Evolutionary conservation across 23 tunicate species (phyloP).

Genomic region (Trididemnum nubilum): DNA sequence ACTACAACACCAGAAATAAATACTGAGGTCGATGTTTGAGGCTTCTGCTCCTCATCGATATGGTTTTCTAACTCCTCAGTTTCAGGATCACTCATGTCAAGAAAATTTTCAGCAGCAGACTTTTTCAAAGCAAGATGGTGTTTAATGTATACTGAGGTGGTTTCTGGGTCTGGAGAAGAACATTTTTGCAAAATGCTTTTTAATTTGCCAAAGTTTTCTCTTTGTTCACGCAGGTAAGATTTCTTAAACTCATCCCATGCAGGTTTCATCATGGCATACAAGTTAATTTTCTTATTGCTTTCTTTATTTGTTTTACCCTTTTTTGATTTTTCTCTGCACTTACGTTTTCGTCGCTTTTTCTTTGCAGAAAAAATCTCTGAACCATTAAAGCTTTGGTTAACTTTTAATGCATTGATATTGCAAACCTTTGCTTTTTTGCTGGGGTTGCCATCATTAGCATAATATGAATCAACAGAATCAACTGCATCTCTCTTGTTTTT

Average conservation of each 20-base stretch:
- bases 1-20: slow-evolving; percentile 78
- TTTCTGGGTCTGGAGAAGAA: slow-evolving; percentile 19
- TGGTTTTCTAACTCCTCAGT: not conserved
- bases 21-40: slow-evolving; percentile 30
- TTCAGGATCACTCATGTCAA: slow-evolving; percentile 25
- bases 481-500: not conserved
- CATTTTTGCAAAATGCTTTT: slow-evolving; percentile 64
- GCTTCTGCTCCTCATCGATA: not conserved
- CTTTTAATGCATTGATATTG: too few species aligned
- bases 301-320: slow-evolving; percentile 1
- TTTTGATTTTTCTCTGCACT: not conserved
- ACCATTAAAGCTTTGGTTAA: not conserved
- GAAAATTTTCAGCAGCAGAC: slow-evolving; percentile 24
- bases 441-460: not conserved
- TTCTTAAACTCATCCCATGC: slow-evolving; percentile 56
- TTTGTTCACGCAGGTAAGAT: slow-evolving; percentile 47
- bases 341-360: not conserved
- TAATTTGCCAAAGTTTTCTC: slow-evolving; percentile 63
- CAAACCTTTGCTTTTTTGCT: not conserved
- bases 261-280: slow-evolving; percentile 54
- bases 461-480: not conserved
- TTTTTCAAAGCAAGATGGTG: slow-evolving; percentile 38
- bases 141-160: slow-evolving; percentile 31
- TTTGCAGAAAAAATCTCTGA: not conserved
- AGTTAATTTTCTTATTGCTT: not conserved